Evolutionary conservation across 23 tunicate genomes (phyloP).

Genomic region (Ciona savignyi): DNA sequence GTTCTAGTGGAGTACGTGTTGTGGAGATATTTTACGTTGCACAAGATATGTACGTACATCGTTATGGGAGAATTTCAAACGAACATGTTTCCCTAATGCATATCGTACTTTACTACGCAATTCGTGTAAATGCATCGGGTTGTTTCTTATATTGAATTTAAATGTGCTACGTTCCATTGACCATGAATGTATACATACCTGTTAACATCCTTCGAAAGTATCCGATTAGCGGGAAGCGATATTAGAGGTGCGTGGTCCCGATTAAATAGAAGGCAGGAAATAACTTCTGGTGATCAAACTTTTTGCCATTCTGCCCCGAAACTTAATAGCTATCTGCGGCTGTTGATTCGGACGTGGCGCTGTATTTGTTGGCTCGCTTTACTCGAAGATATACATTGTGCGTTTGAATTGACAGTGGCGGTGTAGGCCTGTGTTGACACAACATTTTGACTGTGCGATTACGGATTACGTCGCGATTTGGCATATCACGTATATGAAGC

Average conservation of each 20-base stretch:
- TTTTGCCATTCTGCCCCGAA: not conserved
- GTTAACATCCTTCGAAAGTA: not conserved
- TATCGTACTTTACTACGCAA: too few relatives aligned
- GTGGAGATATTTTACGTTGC: too few relatives aligned
- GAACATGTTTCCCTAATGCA: too few relatives aligned
- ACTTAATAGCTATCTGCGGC: not conserved
- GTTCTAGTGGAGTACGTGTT: too few relatives aligned
- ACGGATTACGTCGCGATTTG: not conserved
- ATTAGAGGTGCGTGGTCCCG: not conserved
- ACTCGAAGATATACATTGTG: not conserved
- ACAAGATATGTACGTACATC: too few relatives aligned
- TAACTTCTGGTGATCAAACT: not conserved
- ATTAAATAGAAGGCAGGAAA: not conserved
- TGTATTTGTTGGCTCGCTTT: not conserved
- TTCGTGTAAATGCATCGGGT: too few relatives aligned
- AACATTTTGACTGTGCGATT: not conserved
- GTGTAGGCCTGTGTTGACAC: not conserved
- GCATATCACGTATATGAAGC: not conserved
- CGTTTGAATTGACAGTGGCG: not conserved
- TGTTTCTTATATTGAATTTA: too few relatives aligned
- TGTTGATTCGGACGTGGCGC: not conserved
- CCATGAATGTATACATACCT: not conserved
- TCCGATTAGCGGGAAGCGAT: not conserved
- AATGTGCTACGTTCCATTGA: not conserved
- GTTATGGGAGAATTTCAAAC: too few relatives aligned